Base-by-base conservation (phyloP, 1,140 invertebrate genomes). In the Scaptomyza montana region DNA sequence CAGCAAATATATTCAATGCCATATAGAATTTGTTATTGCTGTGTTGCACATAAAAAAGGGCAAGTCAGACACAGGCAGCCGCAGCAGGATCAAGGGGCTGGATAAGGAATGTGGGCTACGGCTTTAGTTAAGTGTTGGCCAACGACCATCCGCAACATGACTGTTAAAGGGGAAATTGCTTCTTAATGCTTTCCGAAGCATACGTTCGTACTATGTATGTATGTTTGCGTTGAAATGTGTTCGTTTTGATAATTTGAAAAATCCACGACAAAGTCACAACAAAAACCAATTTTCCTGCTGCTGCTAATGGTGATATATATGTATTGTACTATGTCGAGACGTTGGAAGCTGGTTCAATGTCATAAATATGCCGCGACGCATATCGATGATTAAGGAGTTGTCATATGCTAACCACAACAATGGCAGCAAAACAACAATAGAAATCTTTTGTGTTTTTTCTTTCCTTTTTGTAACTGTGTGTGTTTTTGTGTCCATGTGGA, bases 301-400 rank as follows among this genome's bases (percentile, higher is more conserved):
- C 56, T 10, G 12, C 36, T 39, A 21, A 55, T 65, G 43, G 16
- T 51, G 36, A 47, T 71, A 33, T 13, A 5, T 10, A 25, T 55
- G 33, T 2, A 2, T 3, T 25, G 21, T 21, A 16, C 16, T 16
- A 39, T 65, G 28, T 50, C 39, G n/a, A 30, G 54, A 30, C 64
- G 30, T 28, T 30, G 50, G 50, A 47, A 25, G 25, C 46, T 64
- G 69, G 33, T 28, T 54, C 53, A 59, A 59, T 65, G 62, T 41
- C 47, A 61, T 56, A 51, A 72, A 78, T 71, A 81, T 74, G 25
- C 10, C 51, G 80, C 62, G 69, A 71, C 74, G 71, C 67, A 75
- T 81, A 76, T 87, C 71, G 78, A 89, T 87, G 82, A 87, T 86
- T 82, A 76, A 82, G 75, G 78, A 86, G 66, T 77, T 69, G 65